A percentile compares a stretch with the other conserved stretches of the same genome.
Conservation (phyloP, 2,888 invertebrate species). For the Meghimatium bilineatum region DNA sequence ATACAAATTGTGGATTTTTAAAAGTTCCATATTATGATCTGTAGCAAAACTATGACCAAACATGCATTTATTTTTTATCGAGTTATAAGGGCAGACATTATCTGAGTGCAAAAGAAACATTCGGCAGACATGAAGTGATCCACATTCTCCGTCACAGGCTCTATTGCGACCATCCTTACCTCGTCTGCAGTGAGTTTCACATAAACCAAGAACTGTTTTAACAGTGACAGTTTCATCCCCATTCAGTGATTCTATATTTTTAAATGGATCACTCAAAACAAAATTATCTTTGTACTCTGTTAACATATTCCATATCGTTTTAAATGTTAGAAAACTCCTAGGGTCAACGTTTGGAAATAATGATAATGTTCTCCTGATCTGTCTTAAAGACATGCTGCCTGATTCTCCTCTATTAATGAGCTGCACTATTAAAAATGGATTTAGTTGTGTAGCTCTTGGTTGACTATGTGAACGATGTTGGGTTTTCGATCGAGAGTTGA, state of each 20-base stretch:
- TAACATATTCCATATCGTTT: constrained; percentile 1
- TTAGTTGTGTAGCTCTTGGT: no score
- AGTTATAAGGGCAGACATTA: not conserved
- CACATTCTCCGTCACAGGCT: no score
- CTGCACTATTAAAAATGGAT: no score
- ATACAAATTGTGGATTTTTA: constrained; percentile 53
- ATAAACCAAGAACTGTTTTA: constrained; percentile 9
- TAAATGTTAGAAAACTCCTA: not conserved
- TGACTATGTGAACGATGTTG: no score
- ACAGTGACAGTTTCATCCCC: constrained; percentile 27
- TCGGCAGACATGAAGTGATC: constrained; percentile 26
- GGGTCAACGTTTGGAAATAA: constrained; percentile 1
- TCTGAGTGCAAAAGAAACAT: constrained; percentile 14
- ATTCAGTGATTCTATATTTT: not conserved
- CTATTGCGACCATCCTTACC: constrained; percentile 9
- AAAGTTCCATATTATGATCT: constrained; percentile 54
- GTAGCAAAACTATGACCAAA: no score
- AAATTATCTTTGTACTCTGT: not conserved
- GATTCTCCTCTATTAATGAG: no score
- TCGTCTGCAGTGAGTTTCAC: constrained; percentile 25
- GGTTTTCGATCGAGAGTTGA: no score
- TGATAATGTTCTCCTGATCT: not conserved
- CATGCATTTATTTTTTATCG: constrained; percentile 50
- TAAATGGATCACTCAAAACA: not conserved
- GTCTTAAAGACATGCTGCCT: no score